Evolutionary conservation across 2,797 vertebrate genomes (phyloP), one percentile per base, ranked within the genome.

Genomic region (Fundulus diaphanus): DNA sequence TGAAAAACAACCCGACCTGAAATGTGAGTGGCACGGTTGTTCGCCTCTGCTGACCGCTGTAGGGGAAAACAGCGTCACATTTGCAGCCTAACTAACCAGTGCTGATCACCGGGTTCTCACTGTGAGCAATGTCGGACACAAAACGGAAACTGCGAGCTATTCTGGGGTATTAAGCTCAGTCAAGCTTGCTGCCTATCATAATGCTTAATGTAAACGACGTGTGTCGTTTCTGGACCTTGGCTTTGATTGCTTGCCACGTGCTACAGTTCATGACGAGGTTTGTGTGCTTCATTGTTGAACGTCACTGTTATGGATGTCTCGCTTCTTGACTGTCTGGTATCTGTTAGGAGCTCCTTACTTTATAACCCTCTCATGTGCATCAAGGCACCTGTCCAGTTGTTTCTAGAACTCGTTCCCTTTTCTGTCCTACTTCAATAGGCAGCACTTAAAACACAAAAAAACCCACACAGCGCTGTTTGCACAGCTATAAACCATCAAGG

Each of bases 311-410:
- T 37, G 6, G 18, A 3, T 46, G 44, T 12, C 11, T 46, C 44
- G 12, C 31, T n/a, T 22, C 22, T 20, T 22, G 31, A 61, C 31
- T 61, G 3, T 65, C 44, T 68, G 48, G 85, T 83, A 92, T 90
- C 82, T 91, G 90, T 89, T 87, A 78, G 33, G 1, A 33, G 18
- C 13, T 12, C 20, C 8, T 66, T 46, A 27, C 13, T 59, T 59
- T 79, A 72, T 82, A 79, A 80, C 79, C 76, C 73, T 81, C 51
- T 73, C 70, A 2, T 69, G 72, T 57, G 15, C 29, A 31, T 18
- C 18, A 31, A 18, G 56, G 29, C 56, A 16, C 31, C 56, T 57
- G 29, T 68, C 29, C 65, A 70, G 70, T 2, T 15, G 35, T 65
- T 65, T n/a, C 61, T 65, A 33, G 61, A 65, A 40, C 20, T 63